Evolutionary conservation across 2,888 invertebrate species (phyloP), one percentile per base, ranked within the genome.

Genomic region (Perizoma flavofasciatum): DNA sequence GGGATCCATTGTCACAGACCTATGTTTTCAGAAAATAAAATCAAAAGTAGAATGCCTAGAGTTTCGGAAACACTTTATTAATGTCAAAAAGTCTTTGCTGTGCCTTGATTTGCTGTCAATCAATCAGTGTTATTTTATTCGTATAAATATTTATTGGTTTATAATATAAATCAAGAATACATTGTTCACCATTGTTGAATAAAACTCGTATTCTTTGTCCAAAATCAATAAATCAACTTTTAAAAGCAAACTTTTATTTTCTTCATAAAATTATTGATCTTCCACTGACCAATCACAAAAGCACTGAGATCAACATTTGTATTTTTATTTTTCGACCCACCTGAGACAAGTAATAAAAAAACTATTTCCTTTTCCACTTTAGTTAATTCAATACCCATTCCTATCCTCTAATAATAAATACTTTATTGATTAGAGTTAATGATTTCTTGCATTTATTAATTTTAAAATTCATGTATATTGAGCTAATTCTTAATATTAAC

Each of bases 401-500:
- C 67, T 72, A 77, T 77, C 65, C 63, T 68, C 66, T 78, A 78
- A 76, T 78, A 77, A 74, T 78, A 79, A 55, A 79, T 79, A 79
- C 75, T 81, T 82, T 85, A 87, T 86, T 82, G 82, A 86, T 82
- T 76, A 67, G 72, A 77, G 72, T 77, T 81, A 83, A 83, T 80
- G 80, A 83, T 81, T 83, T 72, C 76, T 72, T 81, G 77, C 80
- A 80, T 85, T 78, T 77, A 79, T 77, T 79, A 81, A 77, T 82
- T 79, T 80, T 82, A 83, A 76, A 82, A 77, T 74, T 59, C 77
- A 73, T 79, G 78, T 78, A 81, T 85, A 85, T 85, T 75, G 79
- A 77, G 82, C 85, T 86, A 87, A 89, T 90, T 89, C 79, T 79
- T 76, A 74, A 82, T 85, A 86, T 84, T 83, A 89, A 89, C 83